These are phyloP conservation scores for Amphiprion ocellaris DNA, from an alignment of 2,113 vertebrate genomes.

Conservation along the genomic window DNA sequence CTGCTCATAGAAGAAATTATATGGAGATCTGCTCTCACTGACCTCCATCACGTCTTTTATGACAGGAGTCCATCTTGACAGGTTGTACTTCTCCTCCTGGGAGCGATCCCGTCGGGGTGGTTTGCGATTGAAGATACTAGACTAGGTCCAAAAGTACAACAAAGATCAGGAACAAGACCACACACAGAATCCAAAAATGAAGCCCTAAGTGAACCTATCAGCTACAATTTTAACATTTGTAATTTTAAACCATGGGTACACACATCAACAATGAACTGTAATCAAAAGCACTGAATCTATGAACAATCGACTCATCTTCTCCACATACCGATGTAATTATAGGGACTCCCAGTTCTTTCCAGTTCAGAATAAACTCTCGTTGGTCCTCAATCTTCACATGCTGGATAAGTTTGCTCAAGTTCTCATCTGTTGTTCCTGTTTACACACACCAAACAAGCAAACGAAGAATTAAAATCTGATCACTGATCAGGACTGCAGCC, in stretches of 20 bases:
- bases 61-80: conserved; percentile 96
- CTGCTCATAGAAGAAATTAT: too few relatives aligned
- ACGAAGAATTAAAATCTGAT: background rate
- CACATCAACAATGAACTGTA: too few relatives aligned
- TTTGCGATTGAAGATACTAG: conserved; percentile 81
- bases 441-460: conserved; percentile 32
- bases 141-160: conserved; percentile 52
- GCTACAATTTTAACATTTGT: background rate
- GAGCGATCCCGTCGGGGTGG: conserved; percentile 88
- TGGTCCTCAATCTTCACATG: conserved; percentile 94
- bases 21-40: conserved; percentile 14
- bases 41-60: conserved; percentile 98
- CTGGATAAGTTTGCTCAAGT: conserved; percentile 95
- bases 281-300: background rate
- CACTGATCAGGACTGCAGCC: fast-evolving
- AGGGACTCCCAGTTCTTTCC: conserved; percentile 93
- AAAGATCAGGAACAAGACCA: conserved; percentile 6
- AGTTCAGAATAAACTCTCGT: conserved; percentile 94
- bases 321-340: conserved; percentile 86
- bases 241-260: too few relatives aligned
- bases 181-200: background rate
- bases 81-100: conserved; percentile 90
- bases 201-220: background rate
- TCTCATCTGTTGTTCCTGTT: conserved; percentile 96
- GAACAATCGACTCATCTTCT: background rate